These are phyloP conservation scores for Brevimyrus niger DNA, from an alignment of 2,113 vertebrate genomes.

Conservation along the genomic window DNA sequence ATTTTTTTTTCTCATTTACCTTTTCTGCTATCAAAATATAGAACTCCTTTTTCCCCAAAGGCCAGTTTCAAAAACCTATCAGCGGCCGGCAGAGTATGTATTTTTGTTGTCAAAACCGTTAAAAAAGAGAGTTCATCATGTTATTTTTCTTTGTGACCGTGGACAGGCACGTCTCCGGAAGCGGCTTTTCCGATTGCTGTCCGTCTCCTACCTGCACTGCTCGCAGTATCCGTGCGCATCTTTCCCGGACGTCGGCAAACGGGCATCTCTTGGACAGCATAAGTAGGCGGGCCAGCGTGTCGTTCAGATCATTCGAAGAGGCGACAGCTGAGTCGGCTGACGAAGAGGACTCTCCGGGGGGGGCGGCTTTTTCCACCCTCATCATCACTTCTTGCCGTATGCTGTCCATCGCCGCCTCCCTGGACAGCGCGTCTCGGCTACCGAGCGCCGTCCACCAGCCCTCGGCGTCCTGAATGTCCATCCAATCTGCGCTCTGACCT, in stretches of 20 bases:
- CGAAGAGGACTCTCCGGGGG: constrained; percentile 26
- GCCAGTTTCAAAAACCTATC: not conserved
- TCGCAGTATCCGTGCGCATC: constrained; percentile 64
- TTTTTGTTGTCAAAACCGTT: not conserved
- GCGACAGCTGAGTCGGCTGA: constrained; percentile 23
- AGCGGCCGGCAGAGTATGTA: not conserved
- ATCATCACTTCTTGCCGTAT: constrained; percentile 70
- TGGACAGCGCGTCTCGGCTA: constrained; percentile 65
- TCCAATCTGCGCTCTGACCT: constrained; percentile 37
- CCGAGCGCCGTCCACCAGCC: constrained; percentile 76
- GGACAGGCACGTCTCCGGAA: not conserved
- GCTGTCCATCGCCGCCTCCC: constrained; percentile 70
- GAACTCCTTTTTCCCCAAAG: not conserved
- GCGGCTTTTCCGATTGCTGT: not conserved
- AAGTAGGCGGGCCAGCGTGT: constrained; percentile 74
- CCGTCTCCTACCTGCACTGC: constrained; percentile 69
- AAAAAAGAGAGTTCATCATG: not conserved
- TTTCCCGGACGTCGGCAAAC: constrained; percentile 74
- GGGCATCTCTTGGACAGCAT: constrained; percentile 87
- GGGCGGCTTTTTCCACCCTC: constrained; percentile 58
- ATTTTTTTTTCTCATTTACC: not conserved
- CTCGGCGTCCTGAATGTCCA: constrained; percentile 72
- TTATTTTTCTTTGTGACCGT: not conserved
- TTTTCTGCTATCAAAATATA: not conserved
- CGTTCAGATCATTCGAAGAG: constrained; percentile 63